These are phyloP conservation scores for Acipenser ruthenus DNA, from an alignment of 2,797 vertebrate genomes.

Conservation along the genomic window DNA sequence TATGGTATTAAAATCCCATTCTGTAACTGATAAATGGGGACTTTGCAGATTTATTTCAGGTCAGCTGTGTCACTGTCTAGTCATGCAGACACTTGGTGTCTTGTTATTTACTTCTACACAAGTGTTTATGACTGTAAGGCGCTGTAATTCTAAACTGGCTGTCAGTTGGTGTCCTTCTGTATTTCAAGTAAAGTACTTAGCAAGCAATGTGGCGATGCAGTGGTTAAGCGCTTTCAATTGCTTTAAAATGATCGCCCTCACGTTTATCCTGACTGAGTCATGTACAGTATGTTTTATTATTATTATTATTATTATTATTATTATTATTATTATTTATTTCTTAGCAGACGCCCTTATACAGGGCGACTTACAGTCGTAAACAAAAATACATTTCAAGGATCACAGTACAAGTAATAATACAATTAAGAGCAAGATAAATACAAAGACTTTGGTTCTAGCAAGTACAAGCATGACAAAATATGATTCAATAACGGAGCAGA, in stretches of 20 bases:
- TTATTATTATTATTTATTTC: too few relatives aligned
- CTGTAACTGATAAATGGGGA: slow-evolving; percentile 18
- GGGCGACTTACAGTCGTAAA: too few relatives aligned
- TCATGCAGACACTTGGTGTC: slow-evolving; percentile 3
- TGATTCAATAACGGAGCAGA: too few relatives aligned
- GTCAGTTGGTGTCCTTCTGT: slow-evolving; percentile 13
- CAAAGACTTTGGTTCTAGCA: too few relatives aligned
- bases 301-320: too few relatives aligned
- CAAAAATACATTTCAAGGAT: too few relatives aligned
- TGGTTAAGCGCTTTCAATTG: slow-evolving; percentile 3
- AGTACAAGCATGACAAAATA: too few relatives aligned
- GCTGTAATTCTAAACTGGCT: slow-evolving; percentile 20
- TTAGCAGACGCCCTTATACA: too few relatives aligned
- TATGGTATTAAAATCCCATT: slow-evolving; percentile 20
- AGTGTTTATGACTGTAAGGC: slow-evolving; percentile 17
- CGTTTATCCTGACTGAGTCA: slow-evolving; percentile 13
- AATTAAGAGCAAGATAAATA: too few relatives aligned
- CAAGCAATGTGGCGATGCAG: slow-evolving; percentile 3
- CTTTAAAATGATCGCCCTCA: slow-evolving; percentile 16
- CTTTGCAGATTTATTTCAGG: slow-evolving; percentile 21
- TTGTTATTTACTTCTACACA: slow-evolving; percentile 13
- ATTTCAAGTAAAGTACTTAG: slow-evolving; percentile 24
- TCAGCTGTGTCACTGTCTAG: slow-evolving; percentile 13
- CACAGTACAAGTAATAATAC: too few relatives aligned
- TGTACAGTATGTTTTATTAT: slow-evolving; percentile 4